Conservation (phyloP, 1,140 invertebrate genomes). For the Gryllus bimaculatus region DNA sequence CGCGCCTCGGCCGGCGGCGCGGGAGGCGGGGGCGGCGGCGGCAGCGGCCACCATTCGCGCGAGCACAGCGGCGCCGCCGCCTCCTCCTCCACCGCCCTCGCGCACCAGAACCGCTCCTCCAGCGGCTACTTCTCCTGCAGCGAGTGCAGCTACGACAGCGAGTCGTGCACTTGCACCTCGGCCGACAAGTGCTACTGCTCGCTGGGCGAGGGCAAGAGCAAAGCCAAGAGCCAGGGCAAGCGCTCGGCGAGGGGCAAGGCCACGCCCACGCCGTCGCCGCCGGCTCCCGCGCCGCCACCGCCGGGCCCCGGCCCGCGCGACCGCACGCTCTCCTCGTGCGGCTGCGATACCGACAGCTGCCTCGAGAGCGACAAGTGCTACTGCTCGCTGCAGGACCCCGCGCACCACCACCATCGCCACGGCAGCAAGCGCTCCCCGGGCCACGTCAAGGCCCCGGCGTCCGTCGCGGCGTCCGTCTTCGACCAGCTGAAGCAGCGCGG, state of each 20-base stretch:
- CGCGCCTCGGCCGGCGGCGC: slow-evolving; percentile 25
- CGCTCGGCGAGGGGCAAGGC: neutral
- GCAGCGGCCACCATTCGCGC: neutral
- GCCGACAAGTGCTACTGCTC: slow-evolving; percentile 71
- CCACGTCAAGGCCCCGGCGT: neutral
- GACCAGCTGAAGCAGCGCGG: slow-evolving; percentile 43
- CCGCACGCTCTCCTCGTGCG: slow-evolving; percentile 35
- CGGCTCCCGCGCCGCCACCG: neutral
- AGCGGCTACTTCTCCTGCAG: slow-evolving; percentile 70
- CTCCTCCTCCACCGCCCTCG: neutral
- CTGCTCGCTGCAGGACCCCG: slow-evolving; percentile 38
- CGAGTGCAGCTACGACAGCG: slow-evolving; percentile 73
- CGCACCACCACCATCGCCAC: slow-evolving; percentile 26
- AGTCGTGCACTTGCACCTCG: slow-evolving; percentile 61
- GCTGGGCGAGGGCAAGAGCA: slow-evolving; percentile 28
- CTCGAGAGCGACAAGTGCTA: slow-evolving; percentile 83
- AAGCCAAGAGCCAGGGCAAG: neutral
- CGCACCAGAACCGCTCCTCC: slow-evolving; percentile 34
- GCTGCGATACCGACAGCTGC: slow-evolving; percentile 77
- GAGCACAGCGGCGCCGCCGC: slow-evolving; percentile 3
- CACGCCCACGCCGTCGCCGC: neutral
- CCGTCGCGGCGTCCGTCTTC: slow-evolving; percentile 28
- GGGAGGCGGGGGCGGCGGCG: neutral
- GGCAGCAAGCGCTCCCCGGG: neutral
- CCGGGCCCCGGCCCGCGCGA: neutral